A percentile compares a stretch with the other conserved stretches of the same genome.
Conservation (phyloP, 2,888 invertebrate species). For the Hirtodrosophila duncani region DNA sequence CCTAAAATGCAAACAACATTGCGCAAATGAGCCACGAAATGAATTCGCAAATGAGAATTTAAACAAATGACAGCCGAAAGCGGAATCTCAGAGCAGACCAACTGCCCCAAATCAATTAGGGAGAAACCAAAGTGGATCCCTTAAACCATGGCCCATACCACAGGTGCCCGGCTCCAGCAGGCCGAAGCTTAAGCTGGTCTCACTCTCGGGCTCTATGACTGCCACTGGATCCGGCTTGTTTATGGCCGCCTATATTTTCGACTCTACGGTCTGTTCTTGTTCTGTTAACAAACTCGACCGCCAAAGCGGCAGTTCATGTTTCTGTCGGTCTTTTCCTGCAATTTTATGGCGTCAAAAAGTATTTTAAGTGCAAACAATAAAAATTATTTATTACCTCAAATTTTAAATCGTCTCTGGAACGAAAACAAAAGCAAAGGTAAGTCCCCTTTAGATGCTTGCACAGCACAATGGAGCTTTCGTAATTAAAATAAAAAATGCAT, state of each 20-base stretch:
- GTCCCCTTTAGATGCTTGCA: not conserved
- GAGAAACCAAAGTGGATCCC: no score
- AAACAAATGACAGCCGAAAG: conserved; percentile 21
- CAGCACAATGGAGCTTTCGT: not conserved
- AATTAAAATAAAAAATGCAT: conserved; percentile 13
- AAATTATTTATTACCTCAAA: conserved; percentile 62
- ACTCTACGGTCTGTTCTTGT: conserved; percentile 12
- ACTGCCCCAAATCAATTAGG: conserved; percentile 23
- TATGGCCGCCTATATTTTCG: conserved; percentile 15
- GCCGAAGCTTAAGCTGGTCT: conserved; percentile 1
- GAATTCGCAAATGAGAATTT: conserved; percentile 16
- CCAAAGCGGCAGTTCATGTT: conserved; percentile 4
- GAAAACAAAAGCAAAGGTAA: conserved; percentile 3
- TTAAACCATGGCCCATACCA: no score
- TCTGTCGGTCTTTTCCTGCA: conserved; percentile 2
- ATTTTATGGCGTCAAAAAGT: conserved; percentile 50
- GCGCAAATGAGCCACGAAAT: not conserved
- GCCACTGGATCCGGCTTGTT: conserved; percentile 5
- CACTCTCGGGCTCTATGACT: not conserved
- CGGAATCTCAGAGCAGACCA: conserved; percentile 2
- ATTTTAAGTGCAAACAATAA: conserved; percentile 66
- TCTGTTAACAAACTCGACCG: not conserved
- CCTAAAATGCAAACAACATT: conserved; percentile 2
- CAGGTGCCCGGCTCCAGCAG: no score
- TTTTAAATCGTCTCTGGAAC: conserved; percentile 11